Evolutionary conservation across 2,113 vertebrate genomes (phyloP), one percentile per base, ranked within the genome.

Genomic region (Struthio camelus): DNA sequence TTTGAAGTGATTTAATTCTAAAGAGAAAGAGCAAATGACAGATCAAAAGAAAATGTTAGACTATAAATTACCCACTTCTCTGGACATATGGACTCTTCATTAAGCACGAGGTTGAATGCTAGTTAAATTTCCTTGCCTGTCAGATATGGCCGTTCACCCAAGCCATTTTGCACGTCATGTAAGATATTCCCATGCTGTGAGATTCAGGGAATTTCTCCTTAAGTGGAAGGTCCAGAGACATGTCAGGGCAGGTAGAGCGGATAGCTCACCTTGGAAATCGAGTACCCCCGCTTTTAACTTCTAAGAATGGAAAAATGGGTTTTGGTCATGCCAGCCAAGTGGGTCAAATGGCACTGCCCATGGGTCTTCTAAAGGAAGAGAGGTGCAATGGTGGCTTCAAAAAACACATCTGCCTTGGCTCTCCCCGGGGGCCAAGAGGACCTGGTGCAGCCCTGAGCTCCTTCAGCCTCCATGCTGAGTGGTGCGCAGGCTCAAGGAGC

Each of bases 11-110:
- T 98, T 98, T 98, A 98, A 96, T 95, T 97, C 82, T 84, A 96
- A 96, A 93, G 85, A 97, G 92, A 97, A 98, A 95, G 97, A 98
- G 95, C 96, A 98, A 98, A 93, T 62, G 97, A 97, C 90, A 96
- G 96, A 98, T 97, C 92, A 98, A 97, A 98, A 94, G 85, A 95
- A 98, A 98, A 98, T 97, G 90, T 98, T 98, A 97, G 95, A 96
- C 96, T 93, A 96, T 97, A 97, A 98, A 97, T 98, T 97, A 95
- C 70, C 95, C 86, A 83, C 80, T 97, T 98, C 81, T 94, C 75
- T 96, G 92, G 94, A 97, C 96, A 96, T 95, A 97, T 66, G 96
- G 95, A 95, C 95, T 89, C 86, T 95, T 97, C 97, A 94, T 98
- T 88, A 96, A 94, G 95, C 44, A 91, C 18, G 82, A 95, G 86